Percentiles rank a stretch among this genome's conserved stretches.
These are phyloP conservation scores for Setipinna tenuifilis DNA, from an alignment of 2,797 vertebrate genomes.

Conservation along the genomic window DNA sequence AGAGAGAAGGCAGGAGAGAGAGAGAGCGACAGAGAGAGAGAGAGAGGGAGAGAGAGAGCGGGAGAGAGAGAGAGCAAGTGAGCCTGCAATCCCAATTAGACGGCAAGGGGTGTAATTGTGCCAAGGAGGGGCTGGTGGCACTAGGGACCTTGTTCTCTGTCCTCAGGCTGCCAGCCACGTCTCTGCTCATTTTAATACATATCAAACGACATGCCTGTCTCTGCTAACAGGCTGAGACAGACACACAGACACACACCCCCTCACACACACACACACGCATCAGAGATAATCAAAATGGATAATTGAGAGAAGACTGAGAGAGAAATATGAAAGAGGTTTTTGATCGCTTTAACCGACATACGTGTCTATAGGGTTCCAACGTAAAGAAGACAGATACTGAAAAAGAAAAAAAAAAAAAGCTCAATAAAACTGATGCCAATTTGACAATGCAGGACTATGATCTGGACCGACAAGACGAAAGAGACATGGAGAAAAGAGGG, in stretches of 20 bases:
- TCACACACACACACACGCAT: neutral
- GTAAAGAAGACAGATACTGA: neutral
- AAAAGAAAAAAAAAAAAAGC: neutral
- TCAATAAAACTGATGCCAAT: neutral
- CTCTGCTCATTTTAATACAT: conserved; percentile 71
- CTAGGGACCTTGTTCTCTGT: conserved; percentile 75
- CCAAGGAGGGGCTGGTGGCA: conserved; percentile 75
- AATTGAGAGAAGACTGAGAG: conserved; percentile 22
- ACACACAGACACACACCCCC: conserved; percentile 23
- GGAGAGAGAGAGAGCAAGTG: neutral
- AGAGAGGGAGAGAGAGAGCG: neutral
- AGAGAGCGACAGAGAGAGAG: neutral
- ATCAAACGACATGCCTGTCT: conserved; percentile 72
- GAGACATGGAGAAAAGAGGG: neutral
- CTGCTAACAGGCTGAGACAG: conserved; percentile 58
- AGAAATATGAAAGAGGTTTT: conserved; percentile 17
- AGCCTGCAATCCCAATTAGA: conserved; percentile 82
- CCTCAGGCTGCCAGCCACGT: conserved; percentile 72
- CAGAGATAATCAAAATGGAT: conserved; percentile 11
- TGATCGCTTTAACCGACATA: neutral
- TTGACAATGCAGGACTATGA: neutral
- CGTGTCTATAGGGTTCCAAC: neutral
- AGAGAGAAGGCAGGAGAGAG: conserved; percentile 45
- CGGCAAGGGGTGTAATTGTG: conserved; percentile 80
- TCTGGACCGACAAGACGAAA: conserved; percentile 21